Conservation (phyloP, 1,140 invertebrate species). For the Apis cerana region DNA sequence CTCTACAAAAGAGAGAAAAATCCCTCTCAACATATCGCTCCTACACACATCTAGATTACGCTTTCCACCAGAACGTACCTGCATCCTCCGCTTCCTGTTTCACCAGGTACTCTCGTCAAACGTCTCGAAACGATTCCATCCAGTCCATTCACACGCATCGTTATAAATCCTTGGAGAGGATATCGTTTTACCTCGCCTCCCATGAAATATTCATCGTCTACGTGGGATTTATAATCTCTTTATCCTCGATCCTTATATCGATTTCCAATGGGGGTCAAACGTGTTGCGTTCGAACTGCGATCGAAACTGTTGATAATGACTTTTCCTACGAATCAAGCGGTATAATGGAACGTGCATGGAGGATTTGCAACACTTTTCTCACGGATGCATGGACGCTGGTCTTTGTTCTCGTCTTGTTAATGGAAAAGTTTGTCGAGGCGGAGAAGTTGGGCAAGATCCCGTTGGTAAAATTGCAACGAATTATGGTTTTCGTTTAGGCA, state of each 20-base stretch:
- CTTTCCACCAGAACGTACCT: too few species aligned
- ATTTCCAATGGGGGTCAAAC: background rate
- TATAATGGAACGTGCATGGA: background rate
- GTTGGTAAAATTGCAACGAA: background rate
- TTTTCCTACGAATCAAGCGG: too few species aligned
- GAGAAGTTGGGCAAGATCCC: background rate
- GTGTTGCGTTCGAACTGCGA: background rate
- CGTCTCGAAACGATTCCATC: background rate
- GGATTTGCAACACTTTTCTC: background rate
- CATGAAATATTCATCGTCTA: conserved; percentile 21
- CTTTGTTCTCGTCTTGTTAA: background rate
- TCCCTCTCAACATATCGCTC: too few species aligned
- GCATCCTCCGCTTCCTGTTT: background rate
- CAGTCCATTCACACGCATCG: background rate
- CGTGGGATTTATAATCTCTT: conserved; percentile 23
- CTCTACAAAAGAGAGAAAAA: too few species aligned
- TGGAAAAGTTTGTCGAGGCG: background rate
- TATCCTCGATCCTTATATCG: background rate
- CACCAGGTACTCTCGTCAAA: background rate
- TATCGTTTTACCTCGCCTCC: background rate
- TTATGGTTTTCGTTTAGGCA: background rate
- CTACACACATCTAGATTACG: too few species aligned
- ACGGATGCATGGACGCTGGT: too few species aligned
- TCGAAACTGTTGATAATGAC: background rate
- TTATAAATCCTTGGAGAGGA: conserved; percentile 2